These are phyloP conservation scores for Amitus sp. DNA, from an alignment of 2,888 invertebrate genomes.

Conservation along the genomic window DNA sequence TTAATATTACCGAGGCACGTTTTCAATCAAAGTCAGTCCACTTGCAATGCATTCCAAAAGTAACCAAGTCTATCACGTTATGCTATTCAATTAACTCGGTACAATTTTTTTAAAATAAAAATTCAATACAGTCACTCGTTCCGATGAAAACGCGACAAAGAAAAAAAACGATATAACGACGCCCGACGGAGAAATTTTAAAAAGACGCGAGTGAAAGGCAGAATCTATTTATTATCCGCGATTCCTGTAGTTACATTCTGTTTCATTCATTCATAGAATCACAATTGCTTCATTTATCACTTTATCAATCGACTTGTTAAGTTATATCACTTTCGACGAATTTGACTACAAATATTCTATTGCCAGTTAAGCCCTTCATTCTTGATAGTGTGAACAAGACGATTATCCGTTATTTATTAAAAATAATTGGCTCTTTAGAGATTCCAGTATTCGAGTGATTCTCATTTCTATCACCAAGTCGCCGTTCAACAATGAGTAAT, in stretches of 20 bases:
- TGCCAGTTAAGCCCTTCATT: too few species aligned
- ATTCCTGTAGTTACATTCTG: background rate
- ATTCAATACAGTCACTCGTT: slow-evolving; percentile 27
- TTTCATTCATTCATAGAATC: slow-evolving; percentile 4
- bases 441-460: too few species aligned
- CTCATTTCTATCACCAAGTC: background rate
- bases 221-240: background rate
- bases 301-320: background rate
- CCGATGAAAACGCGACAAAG: slow-evolving; percentile 21
- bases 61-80: slow-evolving; percentile 27
- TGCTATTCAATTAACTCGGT: slow-evolving; percentile 32
- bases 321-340: background rate
- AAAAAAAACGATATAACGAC: slow-evolving; percentile 18
- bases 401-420: background rate
- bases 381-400: too few species aligned
- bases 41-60: slow-evolving; percentile 31
- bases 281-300: background rate
- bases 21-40: slow-evolving; percentile 31
- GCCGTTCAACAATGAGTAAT: background rate
- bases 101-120: slow-evolving; percentile 27
- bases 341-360: background rate
- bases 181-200: slow-evolving; percentile 6
- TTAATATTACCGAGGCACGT: slow-evolving; percentile 29
- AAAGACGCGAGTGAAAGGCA: background rate
- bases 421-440: background rate